A percentile compares a stretch with the other conserved stretches of the same genome.
phyloP scores from a whole-genome alignment of 1,140 invertebrate species.

The Arctopsyche grandis region DNA sequence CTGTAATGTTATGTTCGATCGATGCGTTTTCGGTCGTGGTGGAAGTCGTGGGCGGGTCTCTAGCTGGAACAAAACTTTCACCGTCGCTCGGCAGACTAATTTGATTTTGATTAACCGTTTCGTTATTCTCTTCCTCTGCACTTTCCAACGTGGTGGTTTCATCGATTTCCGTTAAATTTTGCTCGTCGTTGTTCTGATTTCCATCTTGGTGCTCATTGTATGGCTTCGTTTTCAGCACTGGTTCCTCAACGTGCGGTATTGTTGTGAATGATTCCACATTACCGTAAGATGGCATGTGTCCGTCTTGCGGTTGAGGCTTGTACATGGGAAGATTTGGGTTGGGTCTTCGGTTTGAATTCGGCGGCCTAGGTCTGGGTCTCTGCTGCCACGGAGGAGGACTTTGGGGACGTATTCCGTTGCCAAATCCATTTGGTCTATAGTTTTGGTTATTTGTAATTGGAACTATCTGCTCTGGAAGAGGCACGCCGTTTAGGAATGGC shows the following conservation, averaged over 20 bases:
- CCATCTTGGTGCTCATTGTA: not conserved
- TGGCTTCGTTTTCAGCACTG: conserved; percentile 33
- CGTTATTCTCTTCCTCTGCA: conserved; percentile 49
- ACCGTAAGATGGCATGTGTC: conserved; percentile 20
- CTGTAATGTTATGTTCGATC: conserved; percentile 43
- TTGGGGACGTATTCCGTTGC: conserved; percentile 63
- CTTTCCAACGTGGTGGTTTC: conserved; percentile 59
- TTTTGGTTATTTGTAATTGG: conserved; percentile 64
- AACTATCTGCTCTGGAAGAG: conserved; percentile 79
- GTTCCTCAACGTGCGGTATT: conserved; percentile 29
- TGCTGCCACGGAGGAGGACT: conserved; percentile 71
- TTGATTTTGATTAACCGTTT: conserved; percentile 53
- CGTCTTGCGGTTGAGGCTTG: conserved; percentile 58
- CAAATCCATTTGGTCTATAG: conserved; percentile 63
- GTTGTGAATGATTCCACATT: conserved; percentile 23
- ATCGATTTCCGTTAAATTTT: conserved; percentile 57
- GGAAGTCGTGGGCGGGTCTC: conserved; percentile 55
- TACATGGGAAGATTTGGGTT: conserved; percentile 63
- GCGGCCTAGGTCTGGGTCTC: conserved; percentile 65
- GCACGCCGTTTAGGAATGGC: conserved; percentile 74
- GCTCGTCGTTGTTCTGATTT: conserved; percentile 45
- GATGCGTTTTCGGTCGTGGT: conserved; percentile 52
- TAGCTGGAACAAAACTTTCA: conserved; percentile 40
- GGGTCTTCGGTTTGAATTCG: conserved; percentile 60
- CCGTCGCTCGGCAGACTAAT: conserved; percentile 50